Percentiles rank a stretch among this genome's conserved stretches.
These are phyloP conservation scores for Nibea albiflora DNA, from an alignment of 2,113 vertebrate genomes.

Conservation along the genomic window DNA sequence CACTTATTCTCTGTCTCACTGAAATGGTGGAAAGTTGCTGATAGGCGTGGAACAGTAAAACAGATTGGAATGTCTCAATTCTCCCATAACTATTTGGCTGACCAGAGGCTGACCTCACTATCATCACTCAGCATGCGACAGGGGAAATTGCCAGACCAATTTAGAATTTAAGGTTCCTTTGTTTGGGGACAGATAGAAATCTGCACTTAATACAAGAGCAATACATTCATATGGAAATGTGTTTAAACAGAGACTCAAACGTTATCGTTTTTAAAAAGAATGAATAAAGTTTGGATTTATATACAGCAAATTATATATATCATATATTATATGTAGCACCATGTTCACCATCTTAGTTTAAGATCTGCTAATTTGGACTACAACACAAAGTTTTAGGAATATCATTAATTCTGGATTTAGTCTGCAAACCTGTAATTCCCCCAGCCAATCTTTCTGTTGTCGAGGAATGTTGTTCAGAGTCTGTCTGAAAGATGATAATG, in stretches of 20 bases:
- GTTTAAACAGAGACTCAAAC: neutral
- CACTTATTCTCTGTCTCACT: constrained; percentile 17
- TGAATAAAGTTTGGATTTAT: no score
- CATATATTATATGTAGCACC: no score
- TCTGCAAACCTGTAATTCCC: no score
- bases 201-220: neutral
- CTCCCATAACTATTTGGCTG: constrained; percentile 75
- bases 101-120: constrained; percentile 73
- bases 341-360: no score
- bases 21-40: constrained; percentile 70
- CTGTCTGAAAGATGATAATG: no score
- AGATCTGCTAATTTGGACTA: no score
- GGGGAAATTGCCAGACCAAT: constrained; percentile 64
- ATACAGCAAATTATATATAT: no score
- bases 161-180: constrained; percentile 59
- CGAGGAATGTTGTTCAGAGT: no score
- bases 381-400: no score
- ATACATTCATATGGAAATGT: neutral
- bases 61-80: constrained; percentile 70
- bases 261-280: neutral
- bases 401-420: no score
- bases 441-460: no score
- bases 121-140: constrained; percentile 74
- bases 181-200: constrained; percentile 40
- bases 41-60: constrained; percentile 72